phyloP scores from a whole-genome alignment of 2,888 invertebrate genomes.

The Campopleginae sp. region DNA sequence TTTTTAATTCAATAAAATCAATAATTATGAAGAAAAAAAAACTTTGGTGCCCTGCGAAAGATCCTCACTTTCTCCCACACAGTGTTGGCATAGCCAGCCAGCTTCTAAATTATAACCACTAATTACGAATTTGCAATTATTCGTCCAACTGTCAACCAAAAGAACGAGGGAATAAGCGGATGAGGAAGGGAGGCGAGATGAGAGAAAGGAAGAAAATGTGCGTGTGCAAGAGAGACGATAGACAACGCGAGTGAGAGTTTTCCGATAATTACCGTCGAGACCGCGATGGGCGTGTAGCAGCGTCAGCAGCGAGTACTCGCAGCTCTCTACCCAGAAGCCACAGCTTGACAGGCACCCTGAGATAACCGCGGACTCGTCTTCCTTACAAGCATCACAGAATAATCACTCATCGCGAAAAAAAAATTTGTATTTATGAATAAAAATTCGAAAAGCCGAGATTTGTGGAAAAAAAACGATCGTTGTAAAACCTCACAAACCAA shows the following conservation, averaged over 20 bases:
- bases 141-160: conserved; percentile 43
- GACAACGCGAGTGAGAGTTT: conserved; percentile 61
- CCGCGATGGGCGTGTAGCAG: conserved; percentile 48
- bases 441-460: not conserved
- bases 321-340: conserved; percentile 63
- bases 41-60: not conserved
- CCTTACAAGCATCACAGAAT: conserved; percentile 38
- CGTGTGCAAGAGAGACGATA: not conserved
- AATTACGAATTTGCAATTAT: conserved; percentile 71
- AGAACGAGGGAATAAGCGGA: not conserved
- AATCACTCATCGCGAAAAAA: conserved; percentile 31
- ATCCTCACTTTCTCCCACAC: not conserved
- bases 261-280: conserved; percentile 69
- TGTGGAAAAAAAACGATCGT: not conserved
- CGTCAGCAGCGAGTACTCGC: conserved; percentile 55
- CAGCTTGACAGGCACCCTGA: conserved; percentile 56
- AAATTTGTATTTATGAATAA: not conserved
- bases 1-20: not conserved
- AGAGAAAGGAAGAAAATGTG: not conserved
- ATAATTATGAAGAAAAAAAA: not conserved
- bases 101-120: conserved; percentile 68
- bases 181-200: not conserved
- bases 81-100: not conserved
- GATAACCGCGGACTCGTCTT: conserved; percentile 39
- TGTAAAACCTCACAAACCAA: not conserved